These are phyloP conservation scores for Anthophora plumipes DNA, from an alignment of 2,888 invertebrate genomes.

Conservation along the genomic window DNA sequence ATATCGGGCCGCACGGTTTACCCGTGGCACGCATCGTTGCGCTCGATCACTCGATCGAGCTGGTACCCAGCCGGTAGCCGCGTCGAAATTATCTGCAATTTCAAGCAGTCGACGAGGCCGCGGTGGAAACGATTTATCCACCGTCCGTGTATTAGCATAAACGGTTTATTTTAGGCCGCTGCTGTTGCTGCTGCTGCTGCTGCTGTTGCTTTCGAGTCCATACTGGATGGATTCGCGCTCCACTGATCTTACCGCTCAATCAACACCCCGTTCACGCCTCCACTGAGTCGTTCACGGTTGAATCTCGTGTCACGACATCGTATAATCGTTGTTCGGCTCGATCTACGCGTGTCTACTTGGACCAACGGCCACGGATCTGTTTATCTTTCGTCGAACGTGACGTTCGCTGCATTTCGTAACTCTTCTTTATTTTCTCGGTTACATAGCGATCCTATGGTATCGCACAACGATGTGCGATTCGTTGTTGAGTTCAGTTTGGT, in stretches of 20 bases:
- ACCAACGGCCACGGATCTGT: constrained; percentile 11
- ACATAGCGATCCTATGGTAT: too few species aligned
- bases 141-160: constrained; percentile 62
- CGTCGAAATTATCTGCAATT: constrained; percentile 56
- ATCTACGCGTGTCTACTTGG: constrained; percentile 29
- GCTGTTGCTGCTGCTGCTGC: constrained; percentile 27
- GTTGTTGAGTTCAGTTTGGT: too few species aligned
- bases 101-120: constrained; percentile 31
- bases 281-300: constrained; percentile 63
- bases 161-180: constrained; percentile 63
- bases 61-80: constrained; percentile 17
- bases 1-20: constrained; percentile 20
- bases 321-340: constrained; percentile 45
- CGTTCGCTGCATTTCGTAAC: constrained; percentile 4
- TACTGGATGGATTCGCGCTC: constrained; percentile 72
- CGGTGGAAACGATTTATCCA: constrained; percentile 59
- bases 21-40: constrained; percentile 44
- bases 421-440: background rate
- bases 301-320: constrained; percentile 67
- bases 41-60: constrained; percentile 50
- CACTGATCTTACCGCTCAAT: constrained; percentile 77
- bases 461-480: too few species aligned
- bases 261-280: constrained; percentile 68
- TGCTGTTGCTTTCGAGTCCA: constrained; percentile 14
- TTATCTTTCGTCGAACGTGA: constrained; percentile 26